A percentile compares a stretch with the other conserved stretches of the same genome.
Evolutionary conservation across 1,140 invertebrate species (phyloP).

Genomic region (Melipona quadrifasciata): DNA sequence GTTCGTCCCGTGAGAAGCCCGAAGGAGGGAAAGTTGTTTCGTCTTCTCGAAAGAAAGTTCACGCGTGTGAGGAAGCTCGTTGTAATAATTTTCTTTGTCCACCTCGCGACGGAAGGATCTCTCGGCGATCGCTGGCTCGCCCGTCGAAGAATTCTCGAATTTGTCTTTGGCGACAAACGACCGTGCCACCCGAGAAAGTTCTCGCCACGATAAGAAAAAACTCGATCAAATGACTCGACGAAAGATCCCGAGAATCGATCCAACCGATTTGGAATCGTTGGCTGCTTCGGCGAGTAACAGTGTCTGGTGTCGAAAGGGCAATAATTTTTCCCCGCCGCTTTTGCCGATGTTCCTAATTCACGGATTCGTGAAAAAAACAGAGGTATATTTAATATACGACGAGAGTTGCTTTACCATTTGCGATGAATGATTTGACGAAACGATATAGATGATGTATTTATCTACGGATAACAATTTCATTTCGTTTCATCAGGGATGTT

Average conservation of each 20-base stretch:
- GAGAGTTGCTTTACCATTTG: neutral
- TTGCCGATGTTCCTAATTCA: conserved; percentile 3
- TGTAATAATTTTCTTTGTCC: conserved; percentile 24
- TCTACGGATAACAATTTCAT: neutral
- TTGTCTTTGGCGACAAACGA: neutral
- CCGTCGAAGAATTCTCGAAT: neutral
- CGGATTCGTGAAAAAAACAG: neutral
- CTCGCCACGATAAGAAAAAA: neutral
- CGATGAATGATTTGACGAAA: neutral
- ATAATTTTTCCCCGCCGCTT: neutral
- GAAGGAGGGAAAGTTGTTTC: conserved; percentile 36
- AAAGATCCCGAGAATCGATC: neutral
- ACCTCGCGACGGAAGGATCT: conserved; percentile 20
- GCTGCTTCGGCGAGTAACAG: neutral
- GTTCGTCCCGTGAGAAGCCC: neutral
- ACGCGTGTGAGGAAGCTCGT: neutral
- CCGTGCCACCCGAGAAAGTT: conserved; percentile 44
- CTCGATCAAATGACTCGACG: neutral
- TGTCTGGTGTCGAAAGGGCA: neutral
- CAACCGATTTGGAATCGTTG: neutral
- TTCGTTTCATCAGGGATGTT: neutral
- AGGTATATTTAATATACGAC: neutral
- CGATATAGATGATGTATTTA: neutral
- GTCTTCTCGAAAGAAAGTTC: conserved; percentile 30
- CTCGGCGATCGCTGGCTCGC: too few relatives aligned